Percentiles rank a stretch among this genome's conserved stretches.
These are phyloP conservation scores for Salvelinus fontinalis DNA, from an alignment of 2,113 vertebrate species.

Conservation along the genomic window DNA sequence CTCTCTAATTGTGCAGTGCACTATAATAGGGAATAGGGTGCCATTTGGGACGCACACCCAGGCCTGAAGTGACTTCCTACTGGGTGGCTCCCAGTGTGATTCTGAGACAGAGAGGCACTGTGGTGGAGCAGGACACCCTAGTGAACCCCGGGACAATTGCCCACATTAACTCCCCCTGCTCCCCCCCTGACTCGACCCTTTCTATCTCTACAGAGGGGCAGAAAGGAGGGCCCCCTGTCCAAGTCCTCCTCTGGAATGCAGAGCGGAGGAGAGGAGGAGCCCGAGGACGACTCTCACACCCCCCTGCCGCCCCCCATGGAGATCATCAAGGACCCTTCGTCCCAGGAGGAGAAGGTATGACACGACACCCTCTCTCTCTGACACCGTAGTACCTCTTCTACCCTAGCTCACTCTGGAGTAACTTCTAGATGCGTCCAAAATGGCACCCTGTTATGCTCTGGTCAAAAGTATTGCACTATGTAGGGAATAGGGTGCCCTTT, in stretches of 20 bases:
- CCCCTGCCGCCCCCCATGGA: conserved; percentile 97
- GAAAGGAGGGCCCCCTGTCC: conserved; percentile 74
- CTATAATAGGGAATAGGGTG: neutral
- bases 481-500: too few species aligned
- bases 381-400: too few species aligned
- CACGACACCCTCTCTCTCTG: too few species aligned
- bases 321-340: conserved; percentile 94
- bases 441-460: too few species aligned
- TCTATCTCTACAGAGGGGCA: conserved; percentile 74
- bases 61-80: neutral
- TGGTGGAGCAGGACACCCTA: neutral
- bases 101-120: neutral
- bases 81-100: neutral
- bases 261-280: conserved; percentile 94
- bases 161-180: neutral
- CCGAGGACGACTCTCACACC: conserved; percentile 92
- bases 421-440: too few species aligned
- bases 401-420: too few species aligned
- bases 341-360: conserved; percentile 92
- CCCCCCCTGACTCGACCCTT: neutral
- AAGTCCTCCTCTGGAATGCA: conserved; percentile 77
- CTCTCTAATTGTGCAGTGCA: too few species aligned
- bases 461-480: too few species aligned
- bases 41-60: neutral
- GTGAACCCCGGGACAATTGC: conserved; percentile 1